Evolutionary conservation across 2,113 vertebrate species (phyloP).

Genomic region (Salvelinus fontinalis): DNA sequence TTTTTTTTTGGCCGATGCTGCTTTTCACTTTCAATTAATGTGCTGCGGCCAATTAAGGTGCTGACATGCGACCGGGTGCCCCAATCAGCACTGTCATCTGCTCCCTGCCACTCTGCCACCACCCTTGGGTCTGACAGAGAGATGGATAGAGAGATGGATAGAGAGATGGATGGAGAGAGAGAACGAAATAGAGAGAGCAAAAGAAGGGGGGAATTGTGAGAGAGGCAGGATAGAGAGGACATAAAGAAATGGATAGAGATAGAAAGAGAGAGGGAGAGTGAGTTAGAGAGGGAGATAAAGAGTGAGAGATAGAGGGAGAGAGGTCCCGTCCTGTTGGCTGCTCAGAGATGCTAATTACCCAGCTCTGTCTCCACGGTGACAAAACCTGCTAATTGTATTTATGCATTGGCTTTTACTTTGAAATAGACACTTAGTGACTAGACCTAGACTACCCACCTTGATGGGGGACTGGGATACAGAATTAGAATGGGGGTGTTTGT

Average conservation of each 20-base stretch:
- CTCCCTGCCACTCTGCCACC: conserved; percentile 75
- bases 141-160: neutral
- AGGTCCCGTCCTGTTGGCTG: conserved; percentile 18
- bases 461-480: neutral
- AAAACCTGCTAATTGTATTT: conserved; percentile 90
- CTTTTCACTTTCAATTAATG: conserved; percentile 75
- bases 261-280: neutral
- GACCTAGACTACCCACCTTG: conserved; percentile 20
- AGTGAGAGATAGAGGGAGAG: neutral
- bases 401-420: conserved; percentile 87
- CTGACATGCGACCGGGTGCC: conserved; percentile 79
- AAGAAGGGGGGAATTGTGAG: neutral
- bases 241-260: neutral
- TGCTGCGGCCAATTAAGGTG: conserved; percentile 80
- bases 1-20: conserved; percentile 28
- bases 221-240: neutral
- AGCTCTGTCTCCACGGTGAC: conserved; percentile 80
- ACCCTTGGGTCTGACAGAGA: neutral
- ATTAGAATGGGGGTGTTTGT: neutral
- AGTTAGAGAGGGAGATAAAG: neutral
- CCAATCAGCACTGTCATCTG: conserved; percentile 88
- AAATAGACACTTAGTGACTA: conserved; percentile 81
- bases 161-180: neutral
- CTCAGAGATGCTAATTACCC: conserved; percentile 42
- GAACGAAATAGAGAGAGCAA: neutral